A percentile compares a stretch with the other conserved stretches of the same genome.
Evolutionary conservation across 2,113 vertebrate genomes (phyloP).

Genomic region (Catagonus wagneri): DNA sequence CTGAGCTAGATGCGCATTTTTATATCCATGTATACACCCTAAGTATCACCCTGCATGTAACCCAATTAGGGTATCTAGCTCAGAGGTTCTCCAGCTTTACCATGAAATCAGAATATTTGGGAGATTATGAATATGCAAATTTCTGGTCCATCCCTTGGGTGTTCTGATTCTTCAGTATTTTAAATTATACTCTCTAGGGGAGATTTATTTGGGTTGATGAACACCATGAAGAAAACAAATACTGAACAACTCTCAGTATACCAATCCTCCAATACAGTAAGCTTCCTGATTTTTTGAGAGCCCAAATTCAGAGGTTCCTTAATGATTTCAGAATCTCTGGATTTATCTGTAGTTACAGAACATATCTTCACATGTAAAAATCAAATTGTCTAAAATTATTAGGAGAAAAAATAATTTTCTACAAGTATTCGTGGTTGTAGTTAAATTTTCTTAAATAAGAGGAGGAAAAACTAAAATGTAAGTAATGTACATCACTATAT

Average conservation of each 20-base stretch:
- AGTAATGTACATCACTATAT: not conserved
- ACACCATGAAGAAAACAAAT: not conserved
- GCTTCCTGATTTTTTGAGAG: not conserved
- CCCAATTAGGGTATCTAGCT: not conserved
- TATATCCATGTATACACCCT: accelerated
- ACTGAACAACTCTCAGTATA: not conserved
- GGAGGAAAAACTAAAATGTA: not conserved
- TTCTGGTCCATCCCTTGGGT: not conserved
- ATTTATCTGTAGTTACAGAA: not conserved
- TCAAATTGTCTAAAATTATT: not conserved
- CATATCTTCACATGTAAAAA: not conserved
- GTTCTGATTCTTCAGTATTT: not conserved
- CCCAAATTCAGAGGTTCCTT: not conserved
- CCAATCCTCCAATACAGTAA: not conserved
- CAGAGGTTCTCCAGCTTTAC: not conserved
- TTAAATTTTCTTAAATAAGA: not conserved
- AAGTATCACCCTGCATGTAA: not conserved
- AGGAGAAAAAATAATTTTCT: not conserved
- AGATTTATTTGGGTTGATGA: not conserved
- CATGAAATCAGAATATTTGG: not conserved
- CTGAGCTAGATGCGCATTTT: not conserved
- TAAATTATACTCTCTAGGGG: not conserved
- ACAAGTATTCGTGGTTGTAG: not conserved
- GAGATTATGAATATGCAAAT: not conserved
- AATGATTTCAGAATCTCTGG: not conserved